These are phyloP conservation scores for Haemorhous mexicanus DNA, from an alignment of 2,113 vertebrate species.

Conservation along the genomic window DNA sequence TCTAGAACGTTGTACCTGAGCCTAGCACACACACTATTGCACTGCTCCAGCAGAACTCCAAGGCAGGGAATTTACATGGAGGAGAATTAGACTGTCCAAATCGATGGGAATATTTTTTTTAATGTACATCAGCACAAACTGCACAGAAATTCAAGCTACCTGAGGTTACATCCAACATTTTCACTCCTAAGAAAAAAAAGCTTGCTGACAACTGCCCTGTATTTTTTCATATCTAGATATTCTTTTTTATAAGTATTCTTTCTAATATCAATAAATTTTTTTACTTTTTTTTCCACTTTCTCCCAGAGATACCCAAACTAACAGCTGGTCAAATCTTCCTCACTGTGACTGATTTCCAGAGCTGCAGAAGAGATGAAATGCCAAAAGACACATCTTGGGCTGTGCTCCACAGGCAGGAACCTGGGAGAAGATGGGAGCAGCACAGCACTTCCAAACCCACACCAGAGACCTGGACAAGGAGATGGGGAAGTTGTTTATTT, in stretches of 20 bases:
- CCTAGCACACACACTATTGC: accelerated
- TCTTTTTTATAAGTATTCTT: neutral
- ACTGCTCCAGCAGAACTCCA: neutral
- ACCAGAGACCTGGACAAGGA: neutral
- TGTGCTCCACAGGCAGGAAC: neutral
- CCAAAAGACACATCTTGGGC: neutral
- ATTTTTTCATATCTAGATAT: neutral
- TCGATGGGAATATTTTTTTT: accelerated
- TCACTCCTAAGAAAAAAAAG: neutral
- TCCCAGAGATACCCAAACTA: neutral
- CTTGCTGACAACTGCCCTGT: neutral
- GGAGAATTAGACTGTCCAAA: neutral
- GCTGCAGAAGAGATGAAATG: neutral
- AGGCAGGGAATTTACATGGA: neutral
- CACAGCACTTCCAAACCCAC: neutral
- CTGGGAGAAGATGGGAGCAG: neutral
- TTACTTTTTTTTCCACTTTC: neutral
- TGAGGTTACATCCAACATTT: neutral
- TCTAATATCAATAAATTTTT: neutral
- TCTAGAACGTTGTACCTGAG: neutral
- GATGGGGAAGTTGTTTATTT: accelerated
- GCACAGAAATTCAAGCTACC: neutral
- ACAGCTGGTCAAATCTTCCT: neutral
- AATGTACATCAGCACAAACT: neutral
- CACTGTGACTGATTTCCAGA: neutral